phyloP scores from a whole-genome alignment of 2,888 invertebrate genomes.

The Coenonympha arcania region DNA sequence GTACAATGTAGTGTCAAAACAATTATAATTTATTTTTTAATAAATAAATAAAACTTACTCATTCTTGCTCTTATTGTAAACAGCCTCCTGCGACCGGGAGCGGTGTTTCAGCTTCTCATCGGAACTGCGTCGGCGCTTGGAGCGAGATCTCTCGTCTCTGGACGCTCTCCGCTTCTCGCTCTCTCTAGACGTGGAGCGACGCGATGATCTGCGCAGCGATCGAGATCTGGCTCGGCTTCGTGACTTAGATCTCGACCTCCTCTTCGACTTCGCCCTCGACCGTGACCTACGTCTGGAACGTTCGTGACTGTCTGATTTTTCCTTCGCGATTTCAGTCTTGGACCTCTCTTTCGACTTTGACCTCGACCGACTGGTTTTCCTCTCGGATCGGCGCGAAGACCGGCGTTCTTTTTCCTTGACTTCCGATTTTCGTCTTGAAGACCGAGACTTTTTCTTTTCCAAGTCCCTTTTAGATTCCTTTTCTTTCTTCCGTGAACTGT shows the following conservation, averaged over 20 bases:
- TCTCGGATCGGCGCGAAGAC: constrained; percentile 48
- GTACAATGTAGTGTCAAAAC: too few relatives aligned
- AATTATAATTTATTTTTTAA: too few relatives aligned
- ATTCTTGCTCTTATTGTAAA: constrained; percentile 51
- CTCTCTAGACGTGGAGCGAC: constrained; percentile 31
- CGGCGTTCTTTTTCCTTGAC: constrained; percentile 47
- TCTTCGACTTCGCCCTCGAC: constrained; percentile 46
- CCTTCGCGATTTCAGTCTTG: constrained; percentile 40
- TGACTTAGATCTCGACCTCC: constrained; percentile 46
- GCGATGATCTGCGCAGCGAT: constrained; percentile 36
- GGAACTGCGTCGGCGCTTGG: constrained; percentile 38
- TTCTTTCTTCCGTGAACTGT: constrained; percentile 44
- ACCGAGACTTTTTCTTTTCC: constrained; percentile 49
- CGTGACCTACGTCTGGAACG: constrained; percentile 46
- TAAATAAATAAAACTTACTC: constrained; percentile 53
- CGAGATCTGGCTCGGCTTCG: constrained; percentile 42
- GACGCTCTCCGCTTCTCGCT: constrained; percentile 27
- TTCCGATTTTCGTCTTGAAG: constrained; percentile 50
- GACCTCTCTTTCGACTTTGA: constrained; percentile 47
- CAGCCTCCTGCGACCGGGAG: constrained; percentile 59
- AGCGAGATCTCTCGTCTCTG: constrained; percentile 28
- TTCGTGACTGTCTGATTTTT: constrained; percentile 47
- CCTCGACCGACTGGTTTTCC: constrained; percentile 39
- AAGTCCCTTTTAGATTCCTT: constrained; percentile 53
- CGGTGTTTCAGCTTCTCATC: constrained; percentile 51